Evolutionary conservation across 2,888 invertebrate genomes (phyloP).

Genomic region (Neocrepidodera transversa): DNA sequence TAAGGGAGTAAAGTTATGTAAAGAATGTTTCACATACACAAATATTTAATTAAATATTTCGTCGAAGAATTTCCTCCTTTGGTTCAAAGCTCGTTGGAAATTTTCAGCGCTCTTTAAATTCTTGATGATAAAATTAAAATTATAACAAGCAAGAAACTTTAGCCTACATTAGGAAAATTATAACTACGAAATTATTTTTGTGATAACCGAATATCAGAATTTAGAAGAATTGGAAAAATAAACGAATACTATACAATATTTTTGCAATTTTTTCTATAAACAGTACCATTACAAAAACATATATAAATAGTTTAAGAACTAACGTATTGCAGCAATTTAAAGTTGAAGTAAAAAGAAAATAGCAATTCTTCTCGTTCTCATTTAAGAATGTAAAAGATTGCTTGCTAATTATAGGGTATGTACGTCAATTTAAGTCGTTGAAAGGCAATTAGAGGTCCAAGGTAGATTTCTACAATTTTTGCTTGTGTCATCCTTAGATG

Average conservation of each 20-base stretch:
- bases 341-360: not conserved
- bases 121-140: slow-evolving; percentile 23
- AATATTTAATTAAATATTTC: slow-evolving; percentile 36
- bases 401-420: slow-evolving; percentile 22
- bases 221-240: no score
- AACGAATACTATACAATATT: no score
- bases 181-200: no score
- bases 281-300: no score
- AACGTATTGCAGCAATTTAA: slow-evolving; percentile 3
- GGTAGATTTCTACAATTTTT: slow-evolving; percentile 21
- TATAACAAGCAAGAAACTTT: no score
- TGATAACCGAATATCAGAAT: no score
- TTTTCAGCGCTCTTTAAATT: slow-evolving; percentile 19
- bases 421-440: slow-evolving; percentile 30
- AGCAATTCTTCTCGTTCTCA: slow-evolving; percentile 13
- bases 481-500: slow-evolving; percentile 24
- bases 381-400: slow-evolving; percentile 21
- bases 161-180: no score
- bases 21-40: slow-evolving; percentile 29
- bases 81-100: slow-evolving; percentile 24
- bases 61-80: slow-evolving; percentile 31
- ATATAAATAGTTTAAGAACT: no score
- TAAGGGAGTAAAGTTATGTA: slow-evolving; percentile 9
- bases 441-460: slow-evolving; percentile 30
- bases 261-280: no score